Evolutionary conservation across 1,140 invertebrate genomes (phyloP), one percentile per base, ranked within the genome.

Genomic region (Adoxophyes honmai): DNA sequence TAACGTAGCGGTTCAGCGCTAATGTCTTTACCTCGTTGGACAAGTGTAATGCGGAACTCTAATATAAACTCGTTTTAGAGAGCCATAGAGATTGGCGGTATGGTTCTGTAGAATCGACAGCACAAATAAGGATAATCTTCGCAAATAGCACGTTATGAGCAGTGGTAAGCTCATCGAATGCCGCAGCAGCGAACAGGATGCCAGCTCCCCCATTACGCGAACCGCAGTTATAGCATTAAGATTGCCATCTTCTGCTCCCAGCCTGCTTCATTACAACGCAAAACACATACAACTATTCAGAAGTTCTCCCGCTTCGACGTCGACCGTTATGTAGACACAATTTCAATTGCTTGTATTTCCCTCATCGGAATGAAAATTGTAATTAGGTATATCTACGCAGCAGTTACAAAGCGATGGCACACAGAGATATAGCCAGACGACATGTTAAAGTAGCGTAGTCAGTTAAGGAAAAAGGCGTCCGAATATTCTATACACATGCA

Each of bases 131-230:
- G 42, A 21, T 48, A 48, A 48, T 48, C 16, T 9, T 53, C 33
- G 4, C 13, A 35, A 35, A 53, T 53, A 33, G 21, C 16, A 48
- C 42, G 53, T 16, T 36, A 9, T 34, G 7, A 0, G 36, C 42
- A 38, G 53, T 21, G 34, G 34, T 38, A 15, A 36, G 28, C 28
- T 4, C 16, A 55, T 6, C 21, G 21, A 28, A 28, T 28, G 21
- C 21, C 21, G 21, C 21, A 28, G 21, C 65, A 70, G 63, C 59
- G 59, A 70, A 59, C 62, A 66, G 65, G 68, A 68, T 68, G 59
- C 48, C 60, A 52, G 75, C 75, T 80, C 74, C 75, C 75, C 73
- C 58, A 78, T 81, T 82, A 82, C 76, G 74, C 76, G 70, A 64
- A 62, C 68, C 66, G 66, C 63, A 72, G 70, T 69, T 74, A 74